Conservation (phyloP, 2,888 invertebrate species). For the Gonocerus acuteangulatus region DNA sequence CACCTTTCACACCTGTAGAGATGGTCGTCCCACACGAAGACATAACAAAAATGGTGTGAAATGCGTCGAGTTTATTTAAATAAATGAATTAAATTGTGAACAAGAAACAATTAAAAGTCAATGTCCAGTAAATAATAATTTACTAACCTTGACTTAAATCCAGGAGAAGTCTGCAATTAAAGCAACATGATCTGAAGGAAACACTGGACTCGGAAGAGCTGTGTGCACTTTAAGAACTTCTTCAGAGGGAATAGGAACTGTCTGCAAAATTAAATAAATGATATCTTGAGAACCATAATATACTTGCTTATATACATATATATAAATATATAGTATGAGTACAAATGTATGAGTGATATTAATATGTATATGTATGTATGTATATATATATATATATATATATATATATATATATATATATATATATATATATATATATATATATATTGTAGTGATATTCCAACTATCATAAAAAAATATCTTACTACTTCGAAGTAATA, state of each 20-base stretch:
- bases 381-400: conserved; percentile 23
- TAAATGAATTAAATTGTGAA: too few species aligned
- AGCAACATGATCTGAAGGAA: conserved; percentile 91
- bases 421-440: too few species aligned
- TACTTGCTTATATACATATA: neutral
- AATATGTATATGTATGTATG: neutral
- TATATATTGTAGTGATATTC: too few species aligned
- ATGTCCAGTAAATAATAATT: too few species aligned
- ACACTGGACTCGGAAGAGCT: conserved; percentile 80
- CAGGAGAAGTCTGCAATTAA: conserved; percentile 71
- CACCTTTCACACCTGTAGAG: too few species aligned
- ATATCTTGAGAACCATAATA: conserved; percentile 23
- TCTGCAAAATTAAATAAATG: conserved; percentile 48
- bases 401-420: too few species aligned
- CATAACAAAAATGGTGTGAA: too few species aligned
- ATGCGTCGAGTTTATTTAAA: too few species aligned
- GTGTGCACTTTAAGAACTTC: conserved; percentile 65
- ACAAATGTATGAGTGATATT: conserved; percentile 22
- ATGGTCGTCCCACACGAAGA: too few species aligned
- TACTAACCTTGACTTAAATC: conserved; percentile 33
- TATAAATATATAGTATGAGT: neutral
- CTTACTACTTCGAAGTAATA: too few species aligned
- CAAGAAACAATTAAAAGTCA: too few species aligned
- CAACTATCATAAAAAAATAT: too few species aligned
- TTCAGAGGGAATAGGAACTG: conserved; percentile 70